Conservation (phyloP, 1,140 invertebrate species). For the Eriocheir sinensis region DNA sequence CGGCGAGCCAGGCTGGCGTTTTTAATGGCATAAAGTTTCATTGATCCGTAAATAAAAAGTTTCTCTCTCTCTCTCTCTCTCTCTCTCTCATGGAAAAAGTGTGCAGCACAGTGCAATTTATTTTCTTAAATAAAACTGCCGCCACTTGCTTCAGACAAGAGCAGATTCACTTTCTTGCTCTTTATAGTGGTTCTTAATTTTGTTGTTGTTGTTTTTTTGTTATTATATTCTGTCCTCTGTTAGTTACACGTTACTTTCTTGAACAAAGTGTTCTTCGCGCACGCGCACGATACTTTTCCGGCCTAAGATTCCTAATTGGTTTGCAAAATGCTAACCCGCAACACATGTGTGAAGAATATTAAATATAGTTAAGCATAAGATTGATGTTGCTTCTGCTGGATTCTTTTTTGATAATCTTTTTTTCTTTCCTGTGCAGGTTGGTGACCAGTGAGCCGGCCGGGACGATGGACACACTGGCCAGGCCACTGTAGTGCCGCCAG, state of each 20-base stretch:
- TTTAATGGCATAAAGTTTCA: too few relatives aligned
- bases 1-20: too few relatives aligned
- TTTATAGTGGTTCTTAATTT: neutral
- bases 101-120: neutral
- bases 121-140: too few relatives aligned
- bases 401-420: neutral
- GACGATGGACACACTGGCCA: slow-evolving; percentile 5
- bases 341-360: neutral
- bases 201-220: neutral
- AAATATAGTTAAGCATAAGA: neutral
- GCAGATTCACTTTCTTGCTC: neutral
- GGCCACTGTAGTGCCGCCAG: neutral
- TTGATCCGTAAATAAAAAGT: neutral
- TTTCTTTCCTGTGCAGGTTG: neutral
- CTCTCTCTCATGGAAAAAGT: neutral
- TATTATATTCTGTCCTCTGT: neutral
- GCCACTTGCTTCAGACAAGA: too few relatives aligned
- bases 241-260: neutral
- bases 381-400: neutral
- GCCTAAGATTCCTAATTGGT: neutral
- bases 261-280: neutral
- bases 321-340: neutral
- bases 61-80: slow-evolving; percentile 29
- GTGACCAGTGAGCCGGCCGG: slow-evolving; percentile 1
- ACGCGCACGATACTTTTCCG: too few relatives aligned